Conservation (phyloP, 1,140 invertebrate genomes). For the Eurosta solidaginis region DNA sequence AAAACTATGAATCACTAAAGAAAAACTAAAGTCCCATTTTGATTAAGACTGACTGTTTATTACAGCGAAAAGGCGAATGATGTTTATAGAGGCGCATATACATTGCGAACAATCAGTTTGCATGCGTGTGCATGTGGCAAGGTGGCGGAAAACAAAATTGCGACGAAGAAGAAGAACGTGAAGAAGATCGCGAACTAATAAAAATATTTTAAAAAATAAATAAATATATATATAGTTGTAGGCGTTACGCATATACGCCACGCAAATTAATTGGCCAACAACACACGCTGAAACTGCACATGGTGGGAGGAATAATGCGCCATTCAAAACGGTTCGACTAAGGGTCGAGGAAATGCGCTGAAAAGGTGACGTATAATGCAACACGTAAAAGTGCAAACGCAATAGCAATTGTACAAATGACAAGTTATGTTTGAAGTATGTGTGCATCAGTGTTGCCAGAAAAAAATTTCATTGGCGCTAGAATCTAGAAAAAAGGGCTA, state of each 20-base stretch:
- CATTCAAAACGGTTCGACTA: too few relatives aligned
- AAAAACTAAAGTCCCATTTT: too few relatives aligned
- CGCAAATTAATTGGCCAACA: slow-evolving; percentile 15
- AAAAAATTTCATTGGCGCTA: too few relatives aligned
- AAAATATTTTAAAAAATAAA: neutral
- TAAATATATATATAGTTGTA: neutral
- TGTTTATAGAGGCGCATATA: neutral
- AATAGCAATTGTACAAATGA: neutral
- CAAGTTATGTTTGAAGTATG: neutral
- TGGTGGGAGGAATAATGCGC: neutral
- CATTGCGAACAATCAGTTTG: neutral
- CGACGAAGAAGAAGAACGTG: neutral
- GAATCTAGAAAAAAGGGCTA: too few relatives aligned
- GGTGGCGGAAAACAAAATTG: too few relatives aligned
- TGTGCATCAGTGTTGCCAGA: neutral
- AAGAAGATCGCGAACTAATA: neutral
- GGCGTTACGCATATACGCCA: slow-evolving; percentile 9
- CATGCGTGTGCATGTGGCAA: neutral
- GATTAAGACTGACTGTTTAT: too few relatives aligned
- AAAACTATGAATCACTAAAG: too few relatives aligned
- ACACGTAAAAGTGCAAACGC: neutral
- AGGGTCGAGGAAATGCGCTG: neutral
- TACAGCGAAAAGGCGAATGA: too few relatives aligned
- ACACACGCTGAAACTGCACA: neutral
- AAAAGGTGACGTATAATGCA: neutral